Conservation (phyloP, 2,797 vertebrate species). For the Numenius phaeopus region DNA sequence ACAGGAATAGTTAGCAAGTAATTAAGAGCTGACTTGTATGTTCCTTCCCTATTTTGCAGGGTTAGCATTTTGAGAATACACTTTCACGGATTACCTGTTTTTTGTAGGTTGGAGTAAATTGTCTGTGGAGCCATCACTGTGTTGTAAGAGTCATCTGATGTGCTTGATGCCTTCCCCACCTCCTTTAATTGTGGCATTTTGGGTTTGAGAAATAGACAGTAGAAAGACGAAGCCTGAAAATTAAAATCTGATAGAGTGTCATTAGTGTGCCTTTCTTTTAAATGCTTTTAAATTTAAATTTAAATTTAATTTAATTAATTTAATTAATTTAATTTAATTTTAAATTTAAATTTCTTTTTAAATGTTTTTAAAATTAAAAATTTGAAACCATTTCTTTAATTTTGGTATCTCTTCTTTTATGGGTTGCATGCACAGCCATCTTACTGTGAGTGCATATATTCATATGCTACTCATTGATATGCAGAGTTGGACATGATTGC, state of each 20-base stretch:
- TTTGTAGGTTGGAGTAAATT: background rate
- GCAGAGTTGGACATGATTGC: background rate
- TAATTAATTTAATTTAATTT: too few species aligned
- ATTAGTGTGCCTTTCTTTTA: background rate
- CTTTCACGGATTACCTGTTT: background rate
- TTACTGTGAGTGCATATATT: background rate
- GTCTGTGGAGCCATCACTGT: background rate
- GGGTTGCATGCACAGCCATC: background rate
- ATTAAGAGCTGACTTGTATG: background rate
- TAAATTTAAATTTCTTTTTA: background rate
- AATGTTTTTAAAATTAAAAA: background rate
- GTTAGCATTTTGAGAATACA: background rate
- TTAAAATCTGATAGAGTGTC: background rate
- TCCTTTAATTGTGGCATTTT: background rate
- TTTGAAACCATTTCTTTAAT: background rate
- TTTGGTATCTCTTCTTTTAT: background rate
- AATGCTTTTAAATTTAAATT: background rate
- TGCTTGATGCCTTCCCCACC: background rate
- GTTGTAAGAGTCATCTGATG: background rate
- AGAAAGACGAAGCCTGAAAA: background rate
- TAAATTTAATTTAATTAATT: too few species aligned
- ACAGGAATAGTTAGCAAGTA: background rate
- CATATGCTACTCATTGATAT: background rate
- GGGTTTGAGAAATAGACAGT: background rate
- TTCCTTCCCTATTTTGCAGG: background rate